phyloP scores from a whole-genome alignment of 2,888 invertebrate species.

The Neoascia interrupta region DNA sequence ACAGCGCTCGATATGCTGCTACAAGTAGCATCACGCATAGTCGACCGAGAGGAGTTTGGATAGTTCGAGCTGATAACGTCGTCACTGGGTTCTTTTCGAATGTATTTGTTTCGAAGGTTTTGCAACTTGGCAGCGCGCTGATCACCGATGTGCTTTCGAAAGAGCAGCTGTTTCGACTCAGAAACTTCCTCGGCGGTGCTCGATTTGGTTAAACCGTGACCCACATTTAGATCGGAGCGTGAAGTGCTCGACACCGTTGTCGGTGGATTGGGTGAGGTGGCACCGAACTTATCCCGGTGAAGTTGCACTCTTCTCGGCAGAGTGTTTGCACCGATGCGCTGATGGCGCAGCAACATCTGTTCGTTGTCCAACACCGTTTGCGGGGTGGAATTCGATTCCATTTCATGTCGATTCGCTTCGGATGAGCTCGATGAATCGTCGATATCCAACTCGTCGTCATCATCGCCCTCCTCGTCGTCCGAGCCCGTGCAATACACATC shows the following conservation, averaged over 20 bases:
- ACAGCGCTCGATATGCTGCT: constrained; percentile 81
- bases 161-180: constrained; percentile 79
- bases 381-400: constrained; percentile 81
- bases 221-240: constrained; percentile 72
- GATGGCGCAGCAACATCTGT: constrained; percentile 83
- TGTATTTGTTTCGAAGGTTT: constrained; percentile 76
- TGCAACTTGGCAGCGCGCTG: constrained; percentile 76
- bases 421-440: constrained; percentile 74
- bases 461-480: constrained; percentile 79
- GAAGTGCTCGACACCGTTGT: constrained; percentile 42
- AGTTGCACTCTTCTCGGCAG: constrained; percentile 79
- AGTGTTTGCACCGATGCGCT: constrained; percentile 79
- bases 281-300: constrained; percentile 37
- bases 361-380: constrained; percentile 85
- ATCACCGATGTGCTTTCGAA: constrained; percentile 79
- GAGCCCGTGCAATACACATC: constrained; percentile 88
- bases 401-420: constrained; percentile 74
- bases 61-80: constrained; percentile 83
- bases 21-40: constrained; percentile 82
- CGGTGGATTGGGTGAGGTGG: constrained; percentile 42
- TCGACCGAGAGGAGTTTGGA: constrained; percentile 83
- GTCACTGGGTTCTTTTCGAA: constrained; percentile 78
- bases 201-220: constrained; percentile 78
- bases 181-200: constrained; percentile 79
- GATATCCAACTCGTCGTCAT: constrained; percentile 73